These are phyloP conservation scores for Syndactyla subalaris DNA, from an alignment of 2,797 vertebrate species.

Conservation along the genomic window DNA sequence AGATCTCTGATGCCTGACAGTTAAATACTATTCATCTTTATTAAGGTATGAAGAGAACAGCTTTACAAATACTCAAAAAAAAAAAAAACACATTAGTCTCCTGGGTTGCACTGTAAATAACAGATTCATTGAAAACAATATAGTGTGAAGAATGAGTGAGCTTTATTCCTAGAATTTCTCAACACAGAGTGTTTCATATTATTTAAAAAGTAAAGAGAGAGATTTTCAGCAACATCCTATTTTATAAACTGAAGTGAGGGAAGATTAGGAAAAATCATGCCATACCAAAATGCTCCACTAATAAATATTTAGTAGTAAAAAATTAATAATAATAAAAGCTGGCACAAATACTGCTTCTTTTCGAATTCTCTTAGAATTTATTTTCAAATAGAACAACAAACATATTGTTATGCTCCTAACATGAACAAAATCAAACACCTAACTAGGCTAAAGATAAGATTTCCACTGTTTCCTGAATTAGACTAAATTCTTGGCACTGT, in stretches of 20 bases:
- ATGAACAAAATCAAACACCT: neutral
- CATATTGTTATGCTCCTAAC: neutral
- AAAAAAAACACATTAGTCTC: neutral
- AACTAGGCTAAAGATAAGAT: neutral
- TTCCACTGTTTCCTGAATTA: neutral
- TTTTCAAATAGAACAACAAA: neutral
- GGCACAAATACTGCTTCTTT: neutral
- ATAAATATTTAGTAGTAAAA: neutral
- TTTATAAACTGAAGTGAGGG: neutral
- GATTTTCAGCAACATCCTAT: neutral
- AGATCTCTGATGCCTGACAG: neutral
- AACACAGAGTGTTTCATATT: neutral
- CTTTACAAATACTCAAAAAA: neutral
- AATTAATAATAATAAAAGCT: neutral
- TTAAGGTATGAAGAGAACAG: neutral
- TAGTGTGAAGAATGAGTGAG: neutral
- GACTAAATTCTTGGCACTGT: neutral
- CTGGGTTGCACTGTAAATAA: neutral
- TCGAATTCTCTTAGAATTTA: neutral
- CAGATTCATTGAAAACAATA: neutral
- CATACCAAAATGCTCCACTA: neutral
- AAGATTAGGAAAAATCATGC: neutral
- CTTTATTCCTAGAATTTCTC: neutral
- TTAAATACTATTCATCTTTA: conserved; percentile 34
- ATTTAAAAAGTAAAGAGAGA: neutral